Percentiles rank a stretch among this genome's conserved stretches.
Evolutionary conservation across 2,888 invertebrate species (phyloP).

Genomic region (Emesis russula): DNA sequence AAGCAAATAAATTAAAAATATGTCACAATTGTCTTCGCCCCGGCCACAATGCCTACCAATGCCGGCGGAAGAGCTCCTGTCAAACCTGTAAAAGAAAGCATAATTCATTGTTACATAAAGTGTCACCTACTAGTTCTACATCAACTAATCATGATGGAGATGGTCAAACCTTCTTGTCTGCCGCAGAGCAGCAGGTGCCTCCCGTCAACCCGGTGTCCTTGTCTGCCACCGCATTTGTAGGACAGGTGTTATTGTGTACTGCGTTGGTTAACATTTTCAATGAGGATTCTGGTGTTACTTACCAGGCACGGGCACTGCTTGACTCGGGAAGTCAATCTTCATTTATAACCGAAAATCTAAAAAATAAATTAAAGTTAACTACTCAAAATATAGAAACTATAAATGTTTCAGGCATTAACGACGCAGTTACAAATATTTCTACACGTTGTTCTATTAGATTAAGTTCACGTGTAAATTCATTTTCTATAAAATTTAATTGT

Average conservation of each 20-base stretch:
- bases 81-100: constrained; percentile 55
- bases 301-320: constrained; percentile 35
- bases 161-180: background rate
- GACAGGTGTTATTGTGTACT: constrained; percentile 50
- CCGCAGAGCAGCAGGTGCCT: constrained; percentile 16
- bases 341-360: background rate
- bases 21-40: background rate
- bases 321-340: background rate
- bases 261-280: constrained; percentile 49
- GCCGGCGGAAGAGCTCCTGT: constrained; percentile 19
- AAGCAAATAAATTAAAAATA: background rate
- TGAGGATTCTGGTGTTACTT: constrained; percentile 31
- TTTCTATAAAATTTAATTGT: constrained; percentile 31
- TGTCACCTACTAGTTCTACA: background rate
- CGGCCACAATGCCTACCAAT: background rate
- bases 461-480: too few species aligned
- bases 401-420: too few species aligned
- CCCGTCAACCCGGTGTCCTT: too few species aligned
- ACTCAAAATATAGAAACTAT: too few species aligned
- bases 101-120: constrained; percentile 52
- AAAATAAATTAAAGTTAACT: too few species aligned
- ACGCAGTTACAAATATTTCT: too few species aligned
- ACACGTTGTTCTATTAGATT: too few species aligned
- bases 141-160: background rate
- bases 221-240: background rate